These are phyloP conservation scores for Nixonia krombeini DNA, from an alignment of 1,140 invertebrate species.

Conservation along the genomic window DNA sequence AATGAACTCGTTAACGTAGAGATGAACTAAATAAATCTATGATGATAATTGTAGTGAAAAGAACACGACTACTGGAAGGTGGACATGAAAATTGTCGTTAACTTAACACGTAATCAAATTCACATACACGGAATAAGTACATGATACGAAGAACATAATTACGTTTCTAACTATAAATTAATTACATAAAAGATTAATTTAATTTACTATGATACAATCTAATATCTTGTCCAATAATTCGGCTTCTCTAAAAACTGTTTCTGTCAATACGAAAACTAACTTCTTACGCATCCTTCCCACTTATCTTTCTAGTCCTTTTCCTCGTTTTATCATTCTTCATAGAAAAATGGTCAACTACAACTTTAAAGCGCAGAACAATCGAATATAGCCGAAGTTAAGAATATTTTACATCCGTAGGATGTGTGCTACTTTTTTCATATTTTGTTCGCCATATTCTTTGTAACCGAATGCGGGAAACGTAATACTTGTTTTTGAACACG, in stretches of 20 bases:
- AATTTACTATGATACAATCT: constrained; percentile 70
- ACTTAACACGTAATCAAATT: neutral
- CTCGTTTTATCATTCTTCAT: constrained; percentile 49
- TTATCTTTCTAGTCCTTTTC: constrained; percentile 48
- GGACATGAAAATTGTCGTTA: neutral
- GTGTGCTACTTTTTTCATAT: constrained; percentile 43
- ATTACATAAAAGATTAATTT: constrained; percentile 67
- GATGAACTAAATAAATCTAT: constrained; percentile 3
- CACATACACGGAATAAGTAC: constrained; percentile 55
- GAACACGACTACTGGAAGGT: constrained; percentile 4
- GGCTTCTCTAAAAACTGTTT: constrained; percentile 56
- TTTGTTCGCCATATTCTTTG: constrained; percentile 40
- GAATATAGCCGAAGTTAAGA: constrained; percentile 54
- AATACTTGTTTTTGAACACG: neutral
- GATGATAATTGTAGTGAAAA: neutral
- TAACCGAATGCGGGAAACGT: neutral
- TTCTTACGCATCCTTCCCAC: constrained; percentile 17
- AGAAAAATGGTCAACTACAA: constrained; percentile 66
- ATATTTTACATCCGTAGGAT: constrained; percentile 70
- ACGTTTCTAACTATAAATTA: constrained; percentile 67
- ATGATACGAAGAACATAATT: constrained; percentile 45
- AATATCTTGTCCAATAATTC: constrained; percentile 61
- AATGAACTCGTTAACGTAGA: constrained; percentile 3
- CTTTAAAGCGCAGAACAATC: constrained; percentile 57
- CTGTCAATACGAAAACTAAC: constrained; percentile 17